A percentile compares a stretch with the other conserved stretches of the same genome.
These are phyloP conservation scores for Brachionus koreanus DNA, from an alignment of 1,140 invertebrate species.

Conservation along the genomic window DNA sequence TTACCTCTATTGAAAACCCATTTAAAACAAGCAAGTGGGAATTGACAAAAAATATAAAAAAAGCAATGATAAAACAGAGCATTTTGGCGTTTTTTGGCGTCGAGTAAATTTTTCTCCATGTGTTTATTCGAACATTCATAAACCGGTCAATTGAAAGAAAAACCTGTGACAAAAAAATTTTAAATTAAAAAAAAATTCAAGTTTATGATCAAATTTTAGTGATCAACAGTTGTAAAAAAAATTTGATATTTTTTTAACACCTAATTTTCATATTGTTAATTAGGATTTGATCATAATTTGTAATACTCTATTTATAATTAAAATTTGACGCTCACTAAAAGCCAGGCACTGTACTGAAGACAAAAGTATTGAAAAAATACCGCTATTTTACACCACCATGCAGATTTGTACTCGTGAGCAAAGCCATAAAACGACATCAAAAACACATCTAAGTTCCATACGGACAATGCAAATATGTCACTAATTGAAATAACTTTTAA, in stretches of 20 bases:
- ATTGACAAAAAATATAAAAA: not conserved
- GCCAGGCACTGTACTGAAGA: constrained; percentile 12
- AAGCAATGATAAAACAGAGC: not conserved
- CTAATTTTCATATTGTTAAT: too few relatives aligned
- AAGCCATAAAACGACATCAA: not conserved
- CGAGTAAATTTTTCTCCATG: not conserved
- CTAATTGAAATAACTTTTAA: not conserved
- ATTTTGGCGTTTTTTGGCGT: not conserved
- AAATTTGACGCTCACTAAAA: not conserved
- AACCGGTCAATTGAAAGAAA: not conserved
- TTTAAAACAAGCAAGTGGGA: constrained; percentile 5
- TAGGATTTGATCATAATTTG: not conserved
- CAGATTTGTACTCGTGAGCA: not conserved
- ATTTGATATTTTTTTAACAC: not conserved
- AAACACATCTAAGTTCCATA: constrained; percentile 16
- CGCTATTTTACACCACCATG: constrained; percentile 7
- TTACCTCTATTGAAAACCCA: not conserved
- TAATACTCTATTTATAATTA: too few relatives aligned
- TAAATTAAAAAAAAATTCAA: not conserved
- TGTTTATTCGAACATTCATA: not conserved
- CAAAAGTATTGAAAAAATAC: constrained; percentile 14
- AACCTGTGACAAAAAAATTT: not conserved
- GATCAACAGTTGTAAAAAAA: not conserved
- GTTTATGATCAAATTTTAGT: not conserved
- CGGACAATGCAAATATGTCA: not conserved